A percentile compares a stretch with the other conserved stretches of the same genome.
Conservation (phyloP, 2,113 vertebrate species). For the Solea senegalensis region DNA sequence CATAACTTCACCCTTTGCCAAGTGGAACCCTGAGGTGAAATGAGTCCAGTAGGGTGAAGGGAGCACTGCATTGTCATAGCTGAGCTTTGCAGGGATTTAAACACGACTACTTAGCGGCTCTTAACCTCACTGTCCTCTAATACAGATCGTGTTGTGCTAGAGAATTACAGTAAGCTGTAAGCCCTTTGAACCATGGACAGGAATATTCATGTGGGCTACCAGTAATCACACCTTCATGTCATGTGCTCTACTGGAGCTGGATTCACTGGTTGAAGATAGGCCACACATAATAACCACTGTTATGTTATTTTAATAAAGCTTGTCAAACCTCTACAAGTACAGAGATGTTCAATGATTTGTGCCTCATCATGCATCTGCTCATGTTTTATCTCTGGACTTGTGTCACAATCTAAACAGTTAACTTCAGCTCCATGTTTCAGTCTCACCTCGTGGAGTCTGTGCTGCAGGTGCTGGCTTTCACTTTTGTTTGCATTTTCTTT, state of each 20-base stretch:
- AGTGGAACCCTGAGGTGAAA: slow-evolving; percentile 51
- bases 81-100: slow-evolving; percentile 74
- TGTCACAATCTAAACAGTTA: background rate
- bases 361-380: background rate
- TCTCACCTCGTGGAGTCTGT: slow-evolving; percentile 18
- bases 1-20: slow-evolving; percentile 16
- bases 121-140: slow-evolving; percentile 76
- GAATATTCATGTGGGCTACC: slow-evolving; percentile 49
- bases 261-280: slow-evolving; percentile 2
- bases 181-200: slow-evolving; percentile 70
- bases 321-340: background rate
- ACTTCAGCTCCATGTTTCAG: slow-evolving; percentile 10
- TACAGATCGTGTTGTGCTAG: slow-evolving; percentile 79
- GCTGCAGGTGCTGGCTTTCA: slow-evolving; percentile 24
- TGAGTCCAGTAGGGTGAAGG: slow-evolving; percentile 56
- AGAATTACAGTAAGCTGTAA: slow-evolving; percentile 75
- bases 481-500: slow-evolving; percentile 4
- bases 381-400: background rate
- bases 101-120: slow-evolving; percentile 78
- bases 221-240: background rate
- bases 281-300: background rate
- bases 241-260: background rate
- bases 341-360: background rate
- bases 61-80: slow-evolving; percentile 49
- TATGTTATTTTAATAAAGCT: background rate